phyloP scores from a whole-genome alignment of 2,113 vertebrate genomes.

The Hylia prasina region DNA sequence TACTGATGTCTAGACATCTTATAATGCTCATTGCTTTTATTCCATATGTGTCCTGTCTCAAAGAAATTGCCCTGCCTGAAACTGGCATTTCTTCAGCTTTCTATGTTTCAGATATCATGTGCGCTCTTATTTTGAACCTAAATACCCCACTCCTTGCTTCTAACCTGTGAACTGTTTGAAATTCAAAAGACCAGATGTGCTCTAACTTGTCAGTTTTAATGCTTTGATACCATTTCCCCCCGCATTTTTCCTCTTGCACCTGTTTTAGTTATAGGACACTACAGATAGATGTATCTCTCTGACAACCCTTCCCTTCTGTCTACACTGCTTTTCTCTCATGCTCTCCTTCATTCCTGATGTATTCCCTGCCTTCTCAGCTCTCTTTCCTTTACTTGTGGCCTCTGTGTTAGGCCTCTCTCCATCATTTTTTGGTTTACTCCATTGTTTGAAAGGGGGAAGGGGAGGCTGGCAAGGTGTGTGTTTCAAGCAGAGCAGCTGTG shows the following conservation, averaged over 20 bases:
- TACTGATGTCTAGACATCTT: conserved; percentile 34
- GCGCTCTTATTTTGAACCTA: background rate
- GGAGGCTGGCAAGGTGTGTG: background rate
- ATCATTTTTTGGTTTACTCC: background rate
- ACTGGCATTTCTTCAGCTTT: conserved; percentile 20
- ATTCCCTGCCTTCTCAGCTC: background rate
- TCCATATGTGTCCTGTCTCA: conserved; percentile 17
- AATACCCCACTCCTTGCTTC: background rate
- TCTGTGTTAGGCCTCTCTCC: background rate
- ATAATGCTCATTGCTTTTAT: conserved; percentile 30
- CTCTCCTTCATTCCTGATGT: background rate
- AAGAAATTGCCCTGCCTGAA: conserved; percentile 13
- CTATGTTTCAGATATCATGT: background rate
- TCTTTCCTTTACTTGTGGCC: background rate
- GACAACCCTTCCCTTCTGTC: background rate
- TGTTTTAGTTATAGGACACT: background rate
- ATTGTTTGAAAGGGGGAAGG: background rate
- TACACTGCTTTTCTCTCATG: background rate
- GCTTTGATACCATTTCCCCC: background rate
- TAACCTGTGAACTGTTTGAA: background rate
- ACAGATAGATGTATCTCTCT: background rate
- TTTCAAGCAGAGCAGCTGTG: background rate
- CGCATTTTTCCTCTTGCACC: background rate
- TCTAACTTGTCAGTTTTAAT: background rate
- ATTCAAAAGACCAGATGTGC: background rate